These are phyloP conservation scores for Oostethus manadensis DNA, from an alignment of 2,113 vertebrate species.

Conservation along the genomic window DNA sequence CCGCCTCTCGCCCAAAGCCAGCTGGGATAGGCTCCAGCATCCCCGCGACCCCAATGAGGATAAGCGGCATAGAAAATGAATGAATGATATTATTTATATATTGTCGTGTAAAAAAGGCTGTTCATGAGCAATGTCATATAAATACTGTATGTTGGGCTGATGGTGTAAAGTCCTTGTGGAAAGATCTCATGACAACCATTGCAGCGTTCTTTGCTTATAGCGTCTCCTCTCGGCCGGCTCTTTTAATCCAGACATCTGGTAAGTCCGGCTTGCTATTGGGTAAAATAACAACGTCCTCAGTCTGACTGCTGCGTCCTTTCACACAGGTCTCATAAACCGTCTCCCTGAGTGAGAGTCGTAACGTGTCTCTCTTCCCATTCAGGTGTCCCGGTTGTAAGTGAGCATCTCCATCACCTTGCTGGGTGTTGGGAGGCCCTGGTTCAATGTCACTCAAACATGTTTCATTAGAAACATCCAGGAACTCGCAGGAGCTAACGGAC, in stretches of 20 bases:
- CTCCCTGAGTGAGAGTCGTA: conserved; percentile 86
- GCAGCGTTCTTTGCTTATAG: conserved; percentile 68
- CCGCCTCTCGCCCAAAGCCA: no score
- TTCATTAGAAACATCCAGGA: conserved; percentile 87
- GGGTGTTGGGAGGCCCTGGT: conserved; percentile 49
- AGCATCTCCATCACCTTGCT: conserved; percentile 36
- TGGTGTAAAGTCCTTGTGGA: not conserved
- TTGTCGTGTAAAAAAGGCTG: no score
- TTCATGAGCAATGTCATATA: no score
- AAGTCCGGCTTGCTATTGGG: conserved; percentile 95
- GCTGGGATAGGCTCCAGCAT: no score
- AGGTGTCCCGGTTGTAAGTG: conserved; percentile 78
- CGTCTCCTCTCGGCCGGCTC: conserved; percentile 79
- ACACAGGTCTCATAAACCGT: conserved; percentile 80
- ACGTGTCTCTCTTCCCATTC: conserved; percentile 86
- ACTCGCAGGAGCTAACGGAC: conserved; percentile 82
- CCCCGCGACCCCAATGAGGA: no score
- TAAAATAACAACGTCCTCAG: conserved; percentile 78
- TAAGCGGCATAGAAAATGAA: no score
- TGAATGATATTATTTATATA: no score
- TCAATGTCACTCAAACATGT: conserved; percentile 84
- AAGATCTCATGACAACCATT: not conserved
- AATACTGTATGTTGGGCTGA: not conserved
- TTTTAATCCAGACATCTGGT: conserved; percentile 95
- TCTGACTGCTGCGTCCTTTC: conserved; percentile 75